These are phyloP conservation scores for Anas bahamensis DNA, from an alignment of 2,797 vertebrate species.

Conservation along the genomic window DNA sequence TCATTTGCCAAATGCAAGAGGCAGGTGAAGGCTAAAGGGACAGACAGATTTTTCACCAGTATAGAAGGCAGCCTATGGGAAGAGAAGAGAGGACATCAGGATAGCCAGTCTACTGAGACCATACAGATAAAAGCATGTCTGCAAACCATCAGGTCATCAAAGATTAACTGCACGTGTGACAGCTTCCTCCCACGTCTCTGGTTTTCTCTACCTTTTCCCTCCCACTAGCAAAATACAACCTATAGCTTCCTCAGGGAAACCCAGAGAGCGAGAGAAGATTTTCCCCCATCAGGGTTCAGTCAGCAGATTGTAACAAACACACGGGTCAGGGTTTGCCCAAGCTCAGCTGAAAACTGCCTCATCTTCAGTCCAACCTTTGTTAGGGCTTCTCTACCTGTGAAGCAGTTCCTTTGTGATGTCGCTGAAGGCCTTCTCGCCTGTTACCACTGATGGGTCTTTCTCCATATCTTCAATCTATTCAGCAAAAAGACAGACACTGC, in stretches of 20 bases:
- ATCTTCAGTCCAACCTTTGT: neutral
- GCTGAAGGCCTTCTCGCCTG: conserved; percentile 79
- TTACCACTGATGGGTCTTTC: fast-evolving
- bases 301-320: neutral
- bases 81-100: neutral
- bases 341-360: neutral
- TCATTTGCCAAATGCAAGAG: conserved; percentile 95
- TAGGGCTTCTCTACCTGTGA: conserved; percentile 81
- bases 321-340: neutral
- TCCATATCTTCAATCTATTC: neutral
- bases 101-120: neutral
- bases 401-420: conserved; percentile 82
- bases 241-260: neutral
- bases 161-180: neutral
- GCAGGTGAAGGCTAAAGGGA: conserved; percentile 91
- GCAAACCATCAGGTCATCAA: neutral
- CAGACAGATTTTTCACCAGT: conserved; percentile 92
- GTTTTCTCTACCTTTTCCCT: neutral
- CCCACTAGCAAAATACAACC: neutral
- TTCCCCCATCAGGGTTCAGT: neutral
- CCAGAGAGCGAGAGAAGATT: neutral
- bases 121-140: fast-evolving
- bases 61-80: conserved; percentile 83
- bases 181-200: neutral
- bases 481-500: neutral